Base-by-base conservation (phyloP, 1,140 invertebrate genomes). In the Pogonomyrmex californicus region DNA sequence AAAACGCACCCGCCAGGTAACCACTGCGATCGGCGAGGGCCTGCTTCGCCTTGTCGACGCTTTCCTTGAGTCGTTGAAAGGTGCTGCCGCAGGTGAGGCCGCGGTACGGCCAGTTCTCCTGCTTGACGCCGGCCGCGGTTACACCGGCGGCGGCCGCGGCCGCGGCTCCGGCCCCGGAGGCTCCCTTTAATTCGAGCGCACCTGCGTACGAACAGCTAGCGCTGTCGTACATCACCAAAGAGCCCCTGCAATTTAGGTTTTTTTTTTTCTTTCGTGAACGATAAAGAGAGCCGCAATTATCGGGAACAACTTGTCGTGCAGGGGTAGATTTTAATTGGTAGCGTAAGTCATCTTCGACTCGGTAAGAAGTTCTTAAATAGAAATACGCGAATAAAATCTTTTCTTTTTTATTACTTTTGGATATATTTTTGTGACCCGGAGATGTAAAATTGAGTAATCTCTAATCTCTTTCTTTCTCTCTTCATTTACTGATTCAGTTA, bases 1-100 rank as follows among this genome's bases (percentile, higher is more conserved):
- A 95, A 77, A 95, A 95, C 75, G 95, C 95, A n/a, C 95, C 95
- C 12, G 95, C 94, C 0, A 95, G 87, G 86, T 95, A 95, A 30
- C 95, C 94, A 14, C 94, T 94, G 17, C 95, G 93, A 83, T 96
- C 95, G 66, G 95, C 96, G n/a, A 98, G 95, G 0, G 97, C 98
- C 7, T 98, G 98, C 93, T 98, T 98, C 12, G 98, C 98, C 93
- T 98, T 98, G 93, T 98, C 98, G 38, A 98, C 98, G 90, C 97
- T 98, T 92, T 98, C 98, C 91, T 98, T 98, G 30, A 98, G 95
- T 92, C 98, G 98, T 93, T 98, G 98, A 95, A 98, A 98, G 14
- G 98, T 98, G 86, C 96, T 83, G 95, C 95, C 79, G 94, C 96
- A 92, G 65, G 93, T 92, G 6, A 95, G 91, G 89, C 95, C 93